Evolutionary conservation across 2,888 invertebrate species (phyloP), one percentile per base, ranked within the genome.

Genomic region (Metallyticus violacea): DNA sequence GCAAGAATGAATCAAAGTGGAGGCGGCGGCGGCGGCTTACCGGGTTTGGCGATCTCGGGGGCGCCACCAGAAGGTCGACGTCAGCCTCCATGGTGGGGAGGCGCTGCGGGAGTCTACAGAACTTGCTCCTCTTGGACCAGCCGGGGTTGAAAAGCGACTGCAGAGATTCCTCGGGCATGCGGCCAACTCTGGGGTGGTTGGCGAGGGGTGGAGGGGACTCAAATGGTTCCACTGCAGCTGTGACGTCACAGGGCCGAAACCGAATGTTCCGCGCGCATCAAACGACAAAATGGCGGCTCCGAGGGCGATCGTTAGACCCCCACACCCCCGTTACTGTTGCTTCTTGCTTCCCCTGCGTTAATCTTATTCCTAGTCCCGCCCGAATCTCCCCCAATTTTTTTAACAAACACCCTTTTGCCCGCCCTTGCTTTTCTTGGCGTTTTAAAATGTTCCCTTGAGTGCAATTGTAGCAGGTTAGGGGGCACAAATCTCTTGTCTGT

Each of bases 201-300:
- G 81, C 26, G 78, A 26, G n/a, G 26, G 80, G 80, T 82, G 85
- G 28, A 76, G 85, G 76, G 81, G 85, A 78, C 77, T 76, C 87
- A 85, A 88, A 88, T 88, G 87, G 87, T 87, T 87, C 88, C 87
- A 88, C 88, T 88, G 88, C 88, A 88, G 88, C 87, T 83, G 79
- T 86, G 85, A 83, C 87, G 87, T 88, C 86, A 88, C 85, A 85
- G 77, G 29, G 83, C 85, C 79, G n/a, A 85, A 85, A 85, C 85
- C 85, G 81, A 85, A 85, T 85, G 85, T 85, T 85, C 81, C 85
- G 85, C 85, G 85, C 85, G 85, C 85, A 85, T 85, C 85, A 80
- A 79, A 62, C 85, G 80, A 85, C 85, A 85, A 85, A 85, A 85
- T 85, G 85, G 85, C 85, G 85, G 85, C 40, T 40, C 26, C 15